A percentile compares a stretch with the other conserved stretches of the same genome.
Evolutionary conservation across 1,140 invertebrate genomes (phyloP).

Genomic region (Conus ventricosus): DNA sequence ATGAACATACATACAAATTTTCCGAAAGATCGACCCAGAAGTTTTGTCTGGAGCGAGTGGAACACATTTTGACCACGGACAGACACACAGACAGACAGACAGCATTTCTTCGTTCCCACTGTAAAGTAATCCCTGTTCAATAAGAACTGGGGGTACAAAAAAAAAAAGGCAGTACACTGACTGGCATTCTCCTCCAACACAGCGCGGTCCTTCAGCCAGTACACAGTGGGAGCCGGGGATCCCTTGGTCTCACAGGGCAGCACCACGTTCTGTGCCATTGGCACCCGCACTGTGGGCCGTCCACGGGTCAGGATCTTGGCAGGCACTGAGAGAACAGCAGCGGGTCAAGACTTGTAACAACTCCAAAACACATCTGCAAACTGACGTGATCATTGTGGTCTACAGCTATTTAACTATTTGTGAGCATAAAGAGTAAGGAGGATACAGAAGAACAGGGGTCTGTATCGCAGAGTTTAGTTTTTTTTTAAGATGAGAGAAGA

Average conservation of each 20-base stretch:
- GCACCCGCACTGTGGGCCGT: conserved; percentile 42
- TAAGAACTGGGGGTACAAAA: neutral
- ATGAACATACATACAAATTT: too few species aligned
- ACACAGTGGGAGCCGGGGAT: conserved; percentile 69
- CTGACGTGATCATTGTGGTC: neutral
- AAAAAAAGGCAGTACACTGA: neutral
- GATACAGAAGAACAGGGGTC: too few species aligned
- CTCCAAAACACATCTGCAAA: neutral
- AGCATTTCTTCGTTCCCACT: neutral
- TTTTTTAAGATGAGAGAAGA: too few species aligned
- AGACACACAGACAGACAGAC: conserved; percentile 12
- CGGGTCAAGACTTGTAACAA: neutral
- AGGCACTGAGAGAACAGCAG: conserved; percentile 55
- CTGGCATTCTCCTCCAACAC: conserved; percentile 21
- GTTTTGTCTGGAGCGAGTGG: too few species aligned
- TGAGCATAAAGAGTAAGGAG: neutral
- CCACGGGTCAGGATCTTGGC: conserved; percentile 57
- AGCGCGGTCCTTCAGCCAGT: conserved; percentile 71
- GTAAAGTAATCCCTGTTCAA: neutral
- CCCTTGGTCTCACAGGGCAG: conserved; percentile 74
- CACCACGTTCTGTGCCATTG: conserved; percentile 51
- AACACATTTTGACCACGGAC: neutral
- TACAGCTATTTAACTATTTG: too few species aligned
- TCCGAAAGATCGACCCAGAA: too few species aligned
- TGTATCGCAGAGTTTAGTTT: too few species aligned